phyloP scores from a whole-genome alignment of 2,888 invertebrate genomes.

The Isotomurus palustris region DNA sequence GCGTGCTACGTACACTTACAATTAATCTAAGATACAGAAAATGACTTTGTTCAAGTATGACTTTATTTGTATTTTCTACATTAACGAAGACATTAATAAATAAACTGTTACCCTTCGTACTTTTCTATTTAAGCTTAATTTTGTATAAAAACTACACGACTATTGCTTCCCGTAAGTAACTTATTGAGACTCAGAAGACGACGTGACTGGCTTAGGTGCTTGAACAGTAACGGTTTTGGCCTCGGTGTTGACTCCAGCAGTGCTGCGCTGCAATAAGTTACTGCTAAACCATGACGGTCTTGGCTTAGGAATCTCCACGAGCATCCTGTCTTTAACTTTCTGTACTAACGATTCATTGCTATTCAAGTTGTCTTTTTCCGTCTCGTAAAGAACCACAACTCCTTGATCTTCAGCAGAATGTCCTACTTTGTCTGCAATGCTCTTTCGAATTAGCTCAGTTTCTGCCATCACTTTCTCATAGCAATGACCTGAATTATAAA shows the following conservation, averaged over 20 bases:
- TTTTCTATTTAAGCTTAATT: no score
- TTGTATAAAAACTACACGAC: no score
- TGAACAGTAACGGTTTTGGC: slow-evolving; percentile 29
- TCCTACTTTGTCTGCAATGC: slow-evolving; percentile 66
- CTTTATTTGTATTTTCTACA: no score
- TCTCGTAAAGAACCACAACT: slow-evolving; percentile 78
- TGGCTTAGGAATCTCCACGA: slow-evolving; percentile 79
- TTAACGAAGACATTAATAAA: no score
- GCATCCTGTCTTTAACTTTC: slow-evolving; percentile 56
- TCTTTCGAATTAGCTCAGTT: slow-evolving; percentile 72
- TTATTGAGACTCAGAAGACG: no score
- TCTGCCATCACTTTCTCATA: slow-evolving; percentile 76
- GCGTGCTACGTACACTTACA: no score
- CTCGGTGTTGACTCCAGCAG: slow-evolving; percentile 57
- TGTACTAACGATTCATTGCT: slow-evolving; percentile 48
- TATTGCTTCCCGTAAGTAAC: no score
- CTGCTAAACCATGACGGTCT: slow-evolving; percentile 84
- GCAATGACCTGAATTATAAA: slow-evolving; percentile 76
- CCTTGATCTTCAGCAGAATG: slow-evolving; percentile 74
- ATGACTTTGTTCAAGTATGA: no score
- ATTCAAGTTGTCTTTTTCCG: slow-evolving; percentile 60
- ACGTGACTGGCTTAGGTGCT: slow-evolving; percentile 24
- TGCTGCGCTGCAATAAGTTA: slow-evolving; percentile 73
- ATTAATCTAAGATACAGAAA: no score
- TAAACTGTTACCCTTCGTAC: no score